These are phyloP conservation scores for Drosophila pseudoananassae DNA, from an alignment of 1,140 invertebrate species.

Conservation along the genomic window DNA sequence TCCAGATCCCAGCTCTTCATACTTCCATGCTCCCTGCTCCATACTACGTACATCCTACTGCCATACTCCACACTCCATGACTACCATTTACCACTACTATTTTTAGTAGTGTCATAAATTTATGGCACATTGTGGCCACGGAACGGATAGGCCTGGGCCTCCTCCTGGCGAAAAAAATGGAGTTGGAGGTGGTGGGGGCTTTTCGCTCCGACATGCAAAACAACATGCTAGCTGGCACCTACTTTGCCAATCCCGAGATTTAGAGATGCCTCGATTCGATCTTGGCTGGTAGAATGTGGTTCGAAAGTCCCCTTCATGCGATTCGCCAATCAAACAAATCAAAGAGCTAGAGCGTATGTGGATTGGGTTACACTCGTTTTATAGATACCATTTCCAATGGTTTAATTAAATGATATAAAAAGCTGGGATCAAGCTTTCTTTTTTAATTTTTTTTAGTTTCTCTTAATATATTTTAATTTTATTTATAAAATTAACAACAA, in stretches of 20 bases:
- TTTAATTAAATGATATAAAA: not conserved
- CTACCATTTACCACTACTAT: slow-evolving; percentile 66
- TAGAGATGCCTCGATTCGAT: slow-evolving; percentile 33
- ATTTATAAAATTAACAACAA: too few species aligned
- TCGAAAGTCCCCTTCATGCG: slow-evolving; percentile 13
- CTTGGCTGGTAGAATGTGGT: not conserved
- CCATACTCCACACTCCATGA: slow-evolving; percentile 26
- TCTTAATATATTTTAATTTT: too few species aligned
- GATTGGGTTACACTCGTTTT: slow-evolving; percentile 3
- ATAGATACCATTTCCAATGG: slow-evolving; percentile 1
- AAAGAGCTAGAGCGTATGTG: not conserved
- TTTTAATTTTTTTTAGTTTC: too few species aligned
- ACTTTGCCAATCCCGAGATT: slow-evolving; percentile 49
- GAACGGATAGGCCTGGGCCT: slow-evolving; percentile 6
- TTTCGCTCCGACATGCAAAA: slow-evolving; percentile 57
- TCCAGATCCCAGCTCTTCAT: not conserved
- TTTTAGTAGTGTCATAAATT: slow-evolving; percentile 81
- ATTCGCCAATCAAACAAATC: slow-evolving; percentile 49
- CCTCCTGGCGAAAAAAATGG: slow-evolving; percentile 12
- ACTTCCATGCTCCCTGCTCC: not conserved
- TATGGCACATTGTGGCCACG: slow-evolving; percentile 71
- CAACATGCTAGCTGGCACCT: slow-evolving; percentile 77
- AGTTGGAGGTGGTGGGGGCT: slow-evolving; percentile 2
- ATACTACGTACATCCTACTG: not conserved
- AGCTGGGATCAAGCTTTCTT: too few species aligned